Percentiles rank a stretch among this genome's conserved stretches.
These are phyloP conservation scores for Artemia sinica DNA, from an alignment of 2,888 invertebrate genomes.

Conservation along the genomic window DNA sequence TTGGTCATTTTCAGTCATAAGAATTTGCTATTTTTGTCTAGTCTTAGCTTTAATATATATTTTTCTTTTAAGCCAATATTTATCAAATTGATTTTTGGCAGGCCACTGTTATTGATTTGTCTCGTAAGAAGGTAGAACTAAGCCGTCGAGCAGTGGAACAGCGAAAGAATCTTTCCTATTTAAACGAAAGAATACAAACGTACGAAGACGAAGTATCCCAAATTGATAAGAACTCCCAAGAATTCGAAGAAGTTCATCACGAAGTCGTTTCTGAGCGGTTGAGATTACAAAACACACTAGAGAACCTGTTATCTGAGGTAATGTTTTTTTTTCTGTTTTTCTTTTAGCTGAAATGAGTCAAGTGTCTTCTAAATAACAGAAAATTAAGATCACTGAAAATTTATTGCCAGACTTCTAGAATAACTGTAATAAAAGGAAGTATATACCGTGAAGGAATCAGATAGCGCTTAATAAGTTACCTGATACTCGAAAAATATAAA, in stretches of 20 bases:
- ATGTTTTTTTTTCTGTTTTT: neutral
- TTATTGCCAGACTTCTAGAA: too few species aligned
- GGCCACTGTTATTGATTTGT: conserved; percentile 12
- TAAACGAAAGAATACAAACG: neutral
- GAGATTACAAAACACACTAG: conserved; percentile 7
- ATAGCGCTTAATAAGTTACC: too few species aligned
- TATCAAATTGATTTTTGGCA: neutral
- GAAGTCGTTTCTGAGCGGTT: neutral
- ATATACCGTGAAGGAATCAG: too few species aligned
- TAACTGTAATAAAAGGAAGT: too few species aligned
- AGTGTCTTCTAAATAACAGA: too few species aligned
- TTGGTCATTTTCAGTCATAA: too few species aligned
- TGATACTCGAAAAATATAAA: too few species aligned
- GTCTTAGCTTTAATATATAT: too few species aligned
- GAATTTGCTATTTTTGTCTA: too few species aligned
- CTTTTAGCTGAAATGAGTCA: too few species aligned
- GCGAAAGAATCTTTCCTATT: neutral
- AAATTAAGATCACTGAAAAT: too few species aligned
- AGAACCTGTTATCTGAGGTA: conserved; percentile 21
- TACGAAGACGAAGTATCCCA: neutral
- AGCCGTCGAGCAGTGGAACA: neutral
- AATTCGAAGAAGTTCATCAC: neutral
- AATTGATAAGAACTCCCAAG: neutral
- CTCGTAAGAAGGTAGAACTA: neutral
- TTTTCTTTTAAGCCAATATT: too few species aligned